Base-by-base conservation (phyloP, 2,797 vertebrate genomes). In the Pseudochaenichthys georgianus region DNA sequence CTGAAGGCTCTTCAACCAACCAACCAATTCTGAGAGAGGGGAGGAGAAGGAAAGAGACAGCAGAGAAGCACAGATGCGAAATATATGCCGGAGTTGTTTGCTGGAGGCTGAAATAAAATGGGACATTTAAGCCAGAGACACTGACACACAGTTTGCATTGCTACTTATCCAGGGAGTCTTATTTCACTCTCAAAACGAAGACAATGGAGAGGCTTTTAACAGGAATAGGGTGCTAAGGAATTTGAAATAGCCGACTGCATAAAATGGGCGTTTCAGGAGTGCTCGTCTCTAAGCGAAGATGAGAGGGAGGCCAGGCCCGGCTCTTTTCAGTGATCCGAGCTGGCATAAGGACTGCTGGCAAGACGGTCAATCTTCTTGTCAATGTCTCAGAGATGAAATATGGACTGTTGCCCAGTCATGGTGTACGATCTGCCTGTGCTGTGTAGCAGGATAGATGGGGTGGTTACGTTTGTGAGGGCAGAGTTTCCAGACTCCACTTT, bases 401-500 rank as follows among this genome's bases (percentile, higher is more conserved):
- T 94, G 91, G 86, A 92, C 71, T 92, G 91, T 69, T 93, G 91
- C 83, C 89, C 87, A 16, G 72, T 89, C 54, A 51, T 88, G 83
- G 87, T 89, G 75, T 86, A 90, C 38, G 85, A 89, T 64, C 75
- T 92, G 67, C 90, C 89, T 4, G 90, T 92, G 67, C n/a, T 92
- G 77, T 89, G 89, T 65, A 87, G 91, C 80, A 84, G 90, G 73
- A 91, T 91, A 55, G 88, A 92, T 19, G 83, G 89, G 21, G 83
- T 85, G 58, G 85, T 93, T 19, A 84, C 89, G 3, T 70, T 89
- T 0, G 87, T 92, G 75, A 90, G 84, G 74, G 68, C 85, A 45
- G 88, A 87, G 63, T 84, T 77, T 45, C 59, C 77, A 58, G 67
- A 70, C 67, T 78, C 75, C 10, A 31, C 13, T 3, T 77, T 63